Percentiles rank a stretch among this genome's conserved stretches.
Evolutionary conservation across 92 coral and sea anemone species (phyloP).

Genomic region (Phenganax subtilis): DNA sequence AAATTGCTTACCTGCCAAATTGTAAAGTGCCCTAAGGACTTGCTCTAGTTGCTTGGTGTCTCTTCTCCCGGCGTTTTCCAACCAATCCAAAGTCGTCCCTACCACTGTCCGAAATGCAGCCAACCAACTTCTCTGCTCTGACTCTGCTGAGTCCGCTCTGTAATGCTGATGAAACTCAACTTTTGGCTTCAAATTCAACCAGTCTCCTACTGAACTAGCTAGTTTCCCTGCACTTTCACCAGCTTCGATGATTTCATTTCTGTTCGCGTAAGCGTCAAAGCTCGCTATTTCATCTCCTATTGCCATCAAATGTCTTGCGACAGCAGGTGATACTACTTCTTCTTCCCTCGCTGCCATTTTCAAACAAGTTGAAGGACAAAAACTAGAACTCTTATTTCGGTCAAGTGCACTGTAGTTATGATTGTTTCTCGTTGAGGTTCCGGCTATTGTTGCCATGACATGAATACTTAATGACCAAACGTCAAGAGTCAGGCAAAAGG

Average conservation of each 20-base stretch:
- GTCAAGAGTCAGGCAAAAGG: no score
- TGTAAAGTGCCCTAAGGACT: neutral
- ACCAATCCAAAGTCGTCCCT: neutral
- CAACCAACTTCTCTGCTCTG: neutral
- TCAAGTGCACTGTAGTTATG: no score
- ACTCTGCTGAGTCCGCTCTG: neutral
- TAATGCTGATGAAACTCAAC: neutral
- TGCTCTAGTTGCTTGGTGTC: neutral
- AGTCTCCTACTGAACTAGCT: neutral
- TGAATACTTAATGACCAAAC: no score
- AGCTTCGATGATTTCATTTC: neutral
- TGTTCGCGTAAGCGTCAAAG: neutral
- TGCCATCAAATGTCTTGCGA: neutral
- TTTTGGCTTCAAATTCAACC: neutral
- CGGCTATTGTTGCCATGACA: no score
- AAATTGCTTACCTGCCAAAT: constrained; percentile 8
- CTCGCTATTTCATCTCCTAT: neutral
- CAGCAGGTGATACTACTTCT: neutral
- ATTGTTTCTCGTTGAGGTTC: no score
- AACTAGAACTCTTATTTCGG: neutral
- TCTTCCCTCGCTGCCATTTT: constrained; percentile 2
- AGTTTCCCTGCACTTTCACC: neutral
- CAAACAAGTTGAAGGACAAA: neutral
- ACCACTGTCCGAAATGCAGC: neutral
- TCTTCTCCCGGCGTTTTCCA: neutral